phyloP scores from a whole-genome alignment of 2,113 vertebrate genomes.

The Sclerurus mexicanus region DNA sequence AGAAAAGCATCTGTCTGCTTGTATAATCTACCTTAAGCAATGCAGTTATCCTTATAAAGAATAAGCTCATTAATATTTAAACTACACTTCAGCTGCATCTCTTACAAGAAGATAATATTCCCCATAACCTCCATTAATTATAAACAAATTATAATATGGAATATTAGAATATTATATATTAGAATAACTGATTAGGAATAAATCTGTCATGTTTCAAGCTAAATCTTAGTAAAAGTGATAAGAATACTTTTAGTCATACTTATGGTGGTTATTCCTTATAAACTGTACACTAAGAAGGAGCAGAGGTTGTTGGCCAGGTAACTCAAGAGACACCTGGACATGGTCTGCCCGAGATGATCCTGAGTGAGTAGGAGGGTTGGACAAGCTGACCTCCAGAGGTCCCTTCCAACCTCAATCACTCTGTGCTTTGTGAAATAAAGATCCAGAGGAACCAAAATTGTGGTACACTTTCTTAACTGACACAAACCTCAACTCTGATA shows the following conservation, averaged over 20 bases:
- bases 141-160: background rate
- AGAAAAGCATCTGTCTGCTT: background rate
- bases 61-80: slow-evolving; percentile 47
- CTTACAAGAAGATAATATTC: background rate
- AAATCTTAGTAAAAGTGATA: background rate
- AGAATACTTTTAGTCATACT: background rate
- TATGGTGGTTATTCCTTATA: background rate
- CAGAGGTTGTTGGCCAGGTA: background rate
- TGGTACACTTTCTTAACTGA: background rate
- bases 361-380: background rate
- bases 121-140: background rate
- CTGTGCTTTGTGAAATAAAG: background rate
- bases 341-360: background rate
- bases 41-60: background rate
- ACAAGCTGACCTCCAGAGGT: background rate
- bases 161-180: too few relatives aligned
- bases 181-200: background rate
- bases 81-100: background rate
- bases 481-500: background rate
- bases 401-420: background rate
- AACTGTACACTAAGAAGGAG: background rate
- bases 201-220: background rate
- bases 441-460: background rate
- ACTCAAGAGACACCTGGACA: background rate
- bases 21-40: background rate